Percentiles rank a stretch among this genome's conserved stretches.
phyloP scores from a whole-genome alignment of 2,113 vertebrate genomes.

The Centropristis striata region DNA sequence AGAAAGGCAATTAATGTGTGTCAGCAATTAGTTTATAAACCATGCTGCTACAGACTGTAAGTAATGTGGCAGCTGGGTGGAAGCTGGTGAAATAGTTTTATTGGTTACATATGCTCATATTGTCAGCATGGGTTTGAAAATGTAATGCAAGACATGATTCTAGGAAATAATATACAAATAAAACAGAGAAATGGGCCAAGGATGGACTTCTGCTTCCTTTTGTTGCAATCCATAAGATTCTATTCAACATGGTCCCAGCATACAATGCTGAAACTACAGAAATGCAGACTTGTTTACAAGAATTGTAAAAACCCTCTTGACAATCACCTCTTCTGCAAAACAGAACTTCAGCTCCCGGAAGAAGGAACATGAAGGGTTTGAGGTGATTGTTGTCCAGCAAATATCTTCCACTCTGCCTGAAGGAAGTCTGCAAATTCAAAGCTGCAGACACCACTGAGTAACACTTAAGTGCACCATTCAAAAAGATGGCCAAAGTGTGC shows the following conservation, averaged over 20 bases:
- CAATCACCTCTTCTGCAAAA: not conserved
- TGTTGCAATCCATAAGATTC: not conserved
- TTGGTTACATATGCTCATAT: not conserved
- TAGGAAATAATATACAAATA: no score
- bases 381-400: constrained; percentile 22
- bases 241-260: not conserved
- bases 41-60: not conserved
- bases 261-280: not conserved
- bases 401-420: not conserved
- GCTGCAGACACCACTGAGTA: not conserved
- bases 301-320: not conserved
- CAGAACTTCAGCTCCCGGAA: not conserved
- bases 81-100: not conserved
- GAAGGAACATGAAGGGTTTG: constrained; percentile 3
- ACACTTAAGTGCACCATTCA: not conserved
- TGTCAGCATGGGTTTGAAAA: not conserved
- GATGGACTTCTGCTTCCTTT: not conserved
- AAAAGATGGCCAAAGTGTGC: not conserved
- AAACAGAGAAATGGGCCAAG: not conserved
- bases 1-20: no score
- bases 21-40: not conserved
- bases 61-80: not conserved
- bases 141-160: not conserved
- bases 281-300: not conserved
- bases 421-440: constrained; percentile 3